Conservation (phyloP, 2,113 vertebrate genomes). For the Psammodynastes pulverulentus region DNA sequence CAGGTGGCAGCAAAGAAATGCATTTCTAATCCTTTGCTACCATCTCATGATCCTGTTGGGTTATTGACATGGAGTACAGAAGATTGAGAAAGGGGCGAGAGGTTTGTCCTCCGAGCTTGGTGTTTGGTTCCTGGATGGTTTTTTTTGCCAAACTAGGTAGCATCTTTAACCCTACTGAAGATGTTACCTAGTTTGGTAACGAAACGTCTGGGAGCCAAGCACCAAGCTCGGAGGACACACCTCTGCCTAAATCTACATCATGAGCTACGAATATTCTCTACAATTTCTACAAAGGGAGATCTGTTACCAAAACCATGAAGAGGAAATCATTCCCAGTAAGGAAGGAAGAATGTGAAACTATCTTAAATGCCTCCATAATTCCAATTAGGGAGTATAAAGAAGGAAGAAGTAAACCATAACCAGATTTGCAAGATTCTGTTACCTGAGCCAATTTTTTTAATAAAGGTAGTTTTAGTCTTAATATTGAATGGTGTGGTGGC, state of each 20-base stretch:
- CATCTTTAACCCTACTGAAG: too few relatives aligned
- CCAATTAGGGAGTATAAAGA: not conserved
- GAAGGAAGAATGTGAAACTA: not conserved
- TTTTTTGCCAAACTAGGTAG: too few relatives aligned
- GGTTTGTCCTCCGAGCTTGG: too few relatives aligned
- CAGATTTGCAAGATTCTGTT: not conserved
- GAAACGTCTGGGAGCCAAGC: not conserved
- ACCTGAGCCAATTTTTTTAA: not conserved
- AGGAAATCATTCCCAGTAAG: not conserved
- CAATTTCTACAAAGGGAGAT: not conserved
- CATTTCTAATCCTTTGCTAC: not conserved
- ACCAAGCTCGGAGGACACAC: not conserved
- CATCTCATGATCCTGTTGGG: not conserved
- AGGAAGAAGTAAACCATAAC: not conserved
- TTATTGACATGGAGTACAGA: not conserved
- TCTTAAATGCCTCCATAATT: not conserved
- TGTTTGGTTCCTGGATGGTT: too few relatives aligned
- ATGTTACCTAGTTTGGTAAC: not conserved
- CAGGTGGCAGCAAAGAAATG: not conserved
- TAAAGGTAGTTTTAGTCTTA: not conserved
- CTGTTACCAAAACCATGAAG: not conserved
- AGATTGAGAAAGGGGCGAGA: not conserved
- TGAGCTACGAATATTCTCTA: not conserved
- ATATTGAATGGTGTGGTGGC: not conserved
- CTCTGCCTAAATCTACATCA: not conserved